Evolutionary conservation across 2,113 vertebrate genomes (phyloP).

Genomic region (Chunga burmeisteri): DNA sequence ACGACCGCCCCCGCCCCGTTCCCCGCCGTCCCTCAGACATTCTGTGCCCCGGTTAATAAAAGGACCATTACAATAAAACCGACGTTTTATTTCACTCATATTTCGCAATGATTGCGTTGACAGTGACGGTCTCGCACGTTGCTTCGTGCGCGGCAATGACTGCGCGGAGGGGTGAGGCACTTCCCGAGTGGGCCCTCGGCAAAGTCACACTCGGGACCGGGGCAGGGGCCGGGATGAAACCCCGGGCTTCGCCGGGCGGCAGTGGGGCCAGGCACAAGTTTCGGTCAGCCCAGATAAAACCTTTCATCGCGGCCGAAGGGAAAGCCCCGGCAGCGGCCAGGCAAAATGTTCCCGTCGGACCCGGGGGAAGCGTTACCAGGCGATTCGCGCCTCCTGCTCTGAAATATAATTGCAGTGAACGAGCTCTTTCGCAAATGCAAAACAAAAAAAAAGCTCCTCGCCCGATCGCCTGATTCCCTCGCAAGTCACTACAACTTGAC

Average conservation of each 20-base stretch:
- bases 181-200: background rate
- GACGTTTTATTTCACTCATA: background rate
- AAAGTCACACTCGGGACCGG: background rate
- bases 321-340: background rate
- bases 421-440: background rate
- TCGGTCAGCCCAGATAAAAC: background rate
- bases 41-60: background rate
- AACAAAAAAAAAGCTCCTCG: background rate
- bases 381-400: background rate
- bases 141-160: background rate
- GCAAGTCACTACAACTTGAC: background rate
- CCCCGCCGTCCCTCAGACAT: background rate
- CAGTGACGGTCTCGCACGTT: background rate
- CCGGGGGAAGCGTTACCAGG: background rate
- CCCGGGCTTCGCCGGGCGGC: background rate
- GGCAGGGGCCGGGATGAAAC: background rate
- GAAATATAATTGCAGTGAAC: background rate
- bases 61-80: background rate
- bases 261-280: background rate
- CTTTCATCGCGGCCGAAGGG: background rate
- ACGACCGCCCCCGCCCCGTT: too few relatives aligned
- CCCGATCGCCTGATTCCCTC: background rate
- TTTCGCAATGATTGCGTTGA: background rate
- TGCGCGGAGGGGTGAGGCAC: background rate
- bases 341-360: background rate